Evolutionary conservation across 2,113 vertebrate genomes (phyloP).

Genomic region (Serranochromis macrocephalus): DNA sequence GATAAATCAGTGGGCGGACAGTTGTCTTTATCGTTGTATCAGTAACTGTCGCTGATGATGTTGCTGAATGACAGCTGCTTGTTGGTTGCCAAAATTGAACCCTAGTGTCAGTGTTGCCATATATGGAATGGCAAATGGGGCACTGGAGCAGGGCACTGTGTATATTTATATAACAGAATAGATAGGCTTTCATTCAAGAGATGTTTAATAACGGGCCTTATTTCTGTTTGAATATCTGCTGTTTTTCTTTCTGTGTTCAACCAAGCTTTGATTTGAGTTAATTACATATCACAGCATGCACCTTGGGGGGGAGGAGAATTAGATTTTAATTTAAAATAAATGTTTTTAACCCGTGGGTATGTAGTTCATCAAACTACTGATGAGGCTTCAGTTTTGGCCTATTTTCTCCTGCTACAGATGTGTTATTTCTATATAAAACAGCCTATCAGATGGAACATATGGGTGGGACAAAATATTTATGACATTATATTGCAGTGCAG

Average conservation of each 20-base stretch:
- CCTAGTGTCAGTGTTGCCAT: constrained; percentile 70
- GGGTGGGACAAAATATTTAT: not conserved
- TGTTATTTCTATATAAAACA: not conserved
- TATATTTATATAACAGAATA: constrained; percentile 78
- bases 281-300: not conserved
- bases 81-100: constrained; percentile 72
- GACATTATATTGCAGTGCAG: not conserved
- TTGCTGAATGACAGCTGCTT: constrained; percentile 64
- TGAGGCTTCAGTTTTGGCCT: not conserved
- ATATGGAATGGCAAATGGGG: constrained; percentile 74
- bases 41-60: not conserved
- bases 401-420: not conserved
- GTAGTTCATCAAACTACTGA: not conserved
- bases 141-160: constrained; percentile 70
- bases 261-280: not conserved
- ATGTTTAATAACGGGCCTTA: constrained; percentile 35
- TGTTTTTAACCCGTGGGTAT: not conserved
- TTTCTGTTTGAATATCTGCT: not conserved
- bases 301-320: not conserved
- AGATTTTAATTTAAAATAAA: not conserved
- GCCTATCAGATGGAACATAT: not conserved
- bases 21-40: not conserved
- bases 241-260: not conserved
- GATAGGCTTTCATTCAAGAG: constrained; percentile 29
- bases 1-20: not conserved